Percentiles rank a stretch among this genome's conserved stretches.
These are phyloP conservation scores for Heliocidaris tuberculata DNA, from an alignment of 35 echinoderm and acorn worm species.

Conservation along the genomic window DNA sequence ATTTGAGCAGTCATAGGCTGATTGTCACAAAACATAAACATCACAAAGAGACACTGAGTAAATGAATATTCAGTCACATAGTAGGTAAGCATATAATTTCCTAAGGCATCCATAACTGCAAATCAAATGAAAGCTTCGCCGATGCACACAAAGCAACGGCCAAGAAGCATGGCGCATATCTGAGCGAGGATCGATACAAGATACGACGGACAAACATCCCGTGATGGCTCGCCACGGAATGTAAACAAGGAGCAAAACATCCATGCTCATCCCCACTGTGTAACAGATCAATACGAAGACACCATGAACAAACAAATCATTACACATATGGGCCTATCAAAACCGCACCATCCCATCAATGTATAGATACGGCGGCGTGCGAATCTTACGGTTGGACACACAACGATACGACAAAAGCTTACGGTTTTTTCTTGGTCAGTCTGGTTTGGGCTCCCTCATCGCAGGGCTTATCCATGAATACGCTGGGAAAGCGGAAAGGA, in stretches of 20 bases:
- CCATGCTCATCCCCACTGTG: not conserved
- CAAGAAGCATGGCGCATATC: not conserved
- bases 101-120: not conserved
- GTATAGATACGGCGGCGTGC: too few species aligned
- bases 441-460: not conserved
- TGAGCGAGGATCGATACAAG: not conserved
- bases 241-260: not conserved
- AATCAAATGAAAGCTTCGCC: not conserved
- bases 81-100: not conserved
- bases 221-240: not conserved
- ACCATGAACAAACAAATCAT: not conserved
- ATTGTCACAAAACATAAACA: too few species aligned
- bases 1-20: too few species aligned
- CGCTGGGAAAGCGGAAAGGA: not conserved
- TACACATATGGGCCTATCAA: not conserved
- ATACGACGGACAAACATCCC: not conserved
- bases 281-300: not conserved
- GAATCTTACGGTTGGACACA: too few species aligned
- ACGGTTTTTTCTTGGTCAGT: not conserved
- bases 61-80: too few species aligned
- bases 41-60: too few species aligned
- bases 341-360: too few species aligned
- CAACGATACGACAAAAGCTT: not conserved
- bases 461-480: constrained; percentile 1
- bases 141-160: not conserved